Base-by-base conservation (phyloP, 2,888 invertebrate species). In the Sarcophaga subvicina region DNA sequence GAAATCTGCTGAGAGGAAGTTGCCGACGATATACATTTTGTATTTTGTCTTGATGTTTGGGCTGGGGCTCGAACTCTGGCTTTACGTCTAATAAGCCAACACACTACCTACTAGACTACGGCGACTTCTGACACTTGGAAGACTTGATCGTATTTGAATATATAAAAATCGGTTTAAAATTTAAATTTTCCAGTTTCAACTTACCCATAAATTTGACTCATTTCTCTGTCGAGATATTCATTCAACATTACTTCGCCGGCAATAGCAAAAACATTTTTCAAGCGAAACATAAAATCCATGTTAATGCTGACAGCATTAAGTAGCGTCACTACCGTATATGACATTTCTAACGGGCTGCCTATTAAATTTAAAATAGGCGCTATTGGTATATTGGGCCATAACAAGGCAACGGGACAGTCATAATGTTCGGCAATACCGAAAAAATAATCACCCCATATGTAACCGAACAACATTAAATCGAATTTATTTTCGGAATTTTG, bases 341-440 rank as follows among this genome's bases (percentile, higher is more conserved):
- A 83, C 1, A 86, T 70, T 54, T 85, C 85, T 12, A 79, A 64
- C 25, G 91, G 90, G 84, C 87, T 89, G 2, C 90, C 91, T 25
- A 90, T 89, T 14, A 89, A 67, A 8, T 85, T 72, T 4, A 88
- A 86, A 2, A 90, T 67, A 6, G 69, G 45, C 3, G 81, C 66
- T 12, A 89, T 64, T 2, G 89, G 80, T 27, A 89, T 82, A 67
- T 88, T 85, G 6, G 89, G 86, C 85, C 89, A 89, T 12, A 89
- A 75, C 3, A 91, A 27, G 5, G 90, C 89, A 2, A 89, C 73
- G 3, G 91, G 91, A 71, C 90, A 90, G n/a, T 90, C 88, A 66
- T 90, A 91, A 84, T 91, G 91, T 1, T 89, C 89, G 0, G 90
- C 90, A 47, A 90, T 60, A 3, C 91, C 91, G 17, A 90, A 77